These are phyloP conservation scores for Pheosia tremula DNA, from an alignment of 2,888 invertebrate genomes.

Conservation along the genomic window DNA sequence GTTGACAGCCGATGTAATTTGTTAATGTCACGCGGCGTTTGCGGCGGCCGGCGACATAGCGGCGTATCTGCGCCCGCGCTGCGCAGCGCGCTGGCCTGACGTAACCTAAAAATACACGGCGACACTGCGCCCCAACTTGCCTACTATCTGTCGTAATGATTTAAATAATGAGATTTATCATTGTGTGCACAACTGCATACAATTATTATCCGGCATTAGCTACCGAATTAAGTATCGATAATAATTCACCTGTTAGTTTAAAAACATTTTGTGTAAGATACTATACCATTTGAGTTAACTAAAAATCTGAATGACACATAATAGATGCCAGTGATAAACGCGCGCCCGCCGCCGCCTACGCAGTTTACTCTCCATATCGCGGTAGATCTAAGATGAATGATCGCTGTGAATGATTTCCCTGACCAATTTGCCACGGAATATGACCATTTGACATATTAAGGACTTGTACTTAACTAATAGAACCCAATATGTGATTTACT, in stretches of 20 bases:
- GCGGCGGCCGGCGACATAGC: constrained; percentile 48
- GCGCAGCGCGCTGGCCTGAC: constrained; percentile 52
- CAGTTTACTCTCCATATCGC: constrained; percentile 38
- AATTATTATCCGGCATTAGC: constrained; percentile 65
- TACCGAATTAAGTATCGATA: constrained; percentile 64
- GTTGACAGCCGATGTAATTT: constrained; percentile 81
- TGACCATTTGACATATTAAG: constrained; percentile 7
- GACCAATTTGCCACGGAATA: constrained; percentile 16
- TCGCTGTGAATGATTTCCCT: constrained; percentile 32
- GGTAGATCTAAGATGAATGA: constrained; percentile 33
- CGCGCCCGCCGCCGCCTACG: constrained; percentile 57
- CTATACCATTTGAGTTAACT: constrained; percentile 56
- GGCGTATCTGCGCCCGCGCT: constrained; percentile 50
- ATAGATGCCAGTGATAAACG: constrained; percentile 60
- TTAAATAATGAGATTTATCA: constrained; percentile 74
- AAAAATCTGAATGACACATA: constrained; percentile 62
- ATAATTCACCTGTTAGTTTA: constrained; percentile 66
- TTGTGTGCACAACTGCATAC: constrained; percentile 57
- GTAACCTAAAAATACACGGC: constrained; percentile 71
- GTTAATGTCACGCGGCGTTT: constrained; percentile 74
- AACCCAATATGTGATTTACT: too few species aligned
- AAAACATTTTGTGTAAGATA: constrained; percentile 52
- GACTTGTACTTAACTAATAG: neutral
- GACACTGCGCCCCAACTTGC: constrained; percentile 44
- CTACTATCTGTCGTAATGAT: constrained; percentile 67